phyloP scores from a whole-genome alignment of 2,113 vertebrate species.

The Ageneiosus marmoratus region DNA sequence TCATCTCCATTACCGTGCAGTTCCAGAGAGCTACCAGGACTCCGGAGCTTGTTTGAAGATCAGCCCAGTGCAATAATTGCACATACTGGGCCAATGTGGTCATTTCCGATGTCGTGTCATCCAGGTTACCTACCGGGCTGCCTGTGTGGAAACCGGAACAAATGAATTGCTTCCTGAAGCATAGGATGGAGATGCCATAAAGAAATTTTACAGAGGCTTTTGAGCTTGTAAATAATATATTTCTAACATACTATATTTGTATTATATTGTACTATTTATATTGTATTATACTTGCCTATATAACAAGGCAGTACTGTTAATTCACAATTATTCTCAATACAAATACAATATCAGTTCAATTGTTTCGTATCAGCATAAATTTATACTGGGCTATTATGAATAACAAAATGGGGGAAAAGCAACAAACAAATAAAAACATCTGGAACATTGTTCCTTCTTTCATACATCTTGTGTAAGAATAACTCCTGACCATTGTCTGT shows the following conservation, averaged over 20 bases:
- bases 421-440: neutral
- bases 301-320: neutral
- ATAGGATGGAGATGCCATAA: neutral
- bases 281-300: neutral
- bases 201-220: neutral
- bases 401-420: neutral
- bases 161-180: conserved; percentile 22
- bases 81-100: conserved; percentile 17
- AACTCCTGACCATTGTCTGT: neutral
- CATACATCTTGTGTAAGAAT: neutral
- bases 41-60: conserved; percentile 43
- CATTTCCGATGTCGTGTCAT: conserved; percentile 36
- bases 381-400: neutral
- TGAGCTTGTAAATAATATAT: conserved; percentile 3
- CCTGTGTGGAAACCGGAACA: conserved; percentile 17
- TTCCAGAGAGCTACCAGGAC: conserved; percentile 39
- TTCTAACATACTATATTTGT: neutral
- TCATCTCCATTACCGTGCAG: conserved; percentile 45
- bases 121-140: conserved; percentile 27
- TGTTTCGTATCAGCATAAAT: neutral
- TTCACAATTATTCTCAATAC: neutral
- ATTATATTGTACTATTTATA: neutral
- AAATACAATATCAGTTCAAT: neutral
- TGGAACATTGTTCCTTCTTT: neutral
- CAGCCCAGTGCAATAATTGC: conserved; percentile 19